A percentile compares a stretch with the other conserved stretches of the same genome.
These are phyloP conservation scores for Sitta europaea DNA, from an alignment of 2,113 vertebrate genomes.

Conservation along the genomic window DNA sequence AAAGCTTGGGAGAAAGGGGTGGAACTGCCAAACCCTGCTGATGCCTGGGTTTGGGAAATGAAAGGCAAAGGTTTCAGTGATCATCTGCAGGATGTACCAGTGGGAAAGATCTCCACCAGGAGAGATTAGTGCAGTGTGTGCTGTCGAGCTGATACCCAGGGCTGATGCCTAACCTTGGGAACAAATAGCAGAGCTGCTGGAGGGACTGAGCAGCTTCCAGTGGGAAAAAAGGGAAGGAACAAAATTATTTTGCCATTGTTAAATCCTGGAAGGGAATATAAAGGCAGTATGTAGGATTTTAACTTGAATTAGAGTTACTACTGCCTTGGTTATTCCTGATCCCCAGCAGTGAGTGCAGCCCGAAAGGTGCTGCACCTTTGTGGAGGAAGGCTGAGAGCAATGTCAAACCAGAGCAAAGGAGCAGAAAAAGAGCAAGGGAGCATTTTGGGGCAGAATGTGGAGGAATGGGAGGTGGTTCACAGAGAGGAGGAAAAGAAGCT, in stretches of 20 bases:
- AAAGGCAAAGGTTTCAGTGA: not conserved
- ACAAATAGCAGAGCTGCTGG: not conserved
- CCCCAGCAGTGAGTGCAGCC: not conserved
- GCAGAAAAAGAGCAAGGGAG: not conserved
- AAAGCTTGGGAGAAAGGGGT: conserved; percentile 21
- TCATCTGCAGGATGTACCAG: not conserved
- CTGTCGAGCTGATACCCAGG: not conserved
- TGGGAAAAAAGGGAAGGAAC: not conserved
- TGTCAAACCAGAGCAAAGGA: not conserved
- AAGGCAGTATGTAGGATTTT: not conserved
- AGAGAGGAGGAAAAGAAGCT: not conserved
- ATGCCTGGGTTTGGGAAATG: not conserved
- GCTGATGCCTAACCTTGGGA: not conserved
- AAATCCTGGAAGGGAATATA: not conserved
- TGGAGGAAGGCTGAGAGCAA: not conserved
- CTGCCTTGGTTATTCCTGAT: not conserved
- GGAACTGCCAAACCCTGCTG: not conserved
- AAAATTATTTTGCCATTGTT: not conserved
- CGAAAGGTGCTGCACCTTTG: fast-evolving
- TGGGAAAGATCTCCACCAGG: not conserved
- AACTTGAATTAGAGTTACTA: not conserved
- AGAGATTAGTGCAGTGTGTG: fast-evolving
- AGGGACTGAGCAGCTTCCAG: not conserved
- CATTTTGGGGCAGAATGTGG: not conserved
- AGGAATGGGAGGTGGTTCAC: not conserved